These are phyloP conservation scores for Brachionus rubens DNA, from an alignment of 1,140 invertebrate species.

Conservation along the genomic window DNA sequence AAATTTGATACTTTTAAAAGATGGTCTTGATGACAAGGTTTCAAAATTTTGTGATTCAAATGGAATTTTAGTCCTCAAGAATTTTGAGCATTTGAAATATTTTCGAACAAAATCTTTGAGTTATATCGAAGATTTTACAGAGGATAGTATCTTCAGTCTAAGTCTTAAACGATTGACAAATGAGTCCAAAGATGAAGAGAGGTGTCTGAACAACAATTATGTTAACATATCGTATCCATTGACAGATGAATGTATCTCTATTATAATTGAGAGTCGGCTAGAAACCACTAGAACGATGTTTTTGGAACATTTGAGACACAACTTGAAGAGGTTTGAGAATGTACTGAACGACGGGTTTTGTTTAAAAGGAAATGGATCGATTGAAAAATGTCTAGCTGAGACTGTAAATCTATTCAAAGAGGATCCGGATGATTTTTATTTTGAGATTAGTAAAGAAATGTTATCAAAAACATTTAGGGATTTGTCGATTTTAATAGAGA, in stretches of 20 bases:
- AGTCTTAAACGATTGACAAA: not conserved
- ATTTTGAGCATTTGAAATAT: not conserved
- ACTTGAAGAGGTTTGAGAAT: not conserved
- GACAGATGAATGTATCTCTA: not conserved
- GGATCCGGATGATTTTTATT: not conserved
- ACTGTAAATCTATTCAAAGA: not conserved
- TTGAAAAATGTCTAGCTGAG: not conserved
- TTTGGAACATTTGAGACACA: not conserved
- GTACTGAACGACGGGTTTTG: not conserved
- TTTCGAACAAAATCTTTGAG: not conserved
- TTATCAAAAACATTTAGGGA: not conserved
- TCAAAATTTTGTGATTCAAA: not conserved
- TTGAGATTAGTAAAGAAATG: not conserved
- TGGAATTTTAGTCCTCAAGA: not conserved
- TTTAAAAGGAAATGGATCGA: not conserved
- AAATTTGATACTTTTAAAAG: not conserved
- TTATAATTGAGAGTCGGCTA: slow-evolving; percentile 1
- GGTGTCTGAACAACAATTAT: not conserved
- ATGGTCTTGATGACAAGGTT: not conserved
- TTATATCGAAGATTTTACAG: not conserved
- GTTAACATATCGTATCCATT: not conserved
- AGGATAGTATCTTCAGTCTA: not conserved
- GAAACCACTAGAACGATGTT: not conserved
- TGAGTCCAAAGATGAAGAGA: not conserved
- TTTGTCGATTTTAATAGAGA: not conserved